A percentile compares a stretch with the other conserved stretches of the same genome.
phyloP scores from a whole-genome alignment of 2,113 vertebrate species.

The Onychostoma macrolepis region DNA sequence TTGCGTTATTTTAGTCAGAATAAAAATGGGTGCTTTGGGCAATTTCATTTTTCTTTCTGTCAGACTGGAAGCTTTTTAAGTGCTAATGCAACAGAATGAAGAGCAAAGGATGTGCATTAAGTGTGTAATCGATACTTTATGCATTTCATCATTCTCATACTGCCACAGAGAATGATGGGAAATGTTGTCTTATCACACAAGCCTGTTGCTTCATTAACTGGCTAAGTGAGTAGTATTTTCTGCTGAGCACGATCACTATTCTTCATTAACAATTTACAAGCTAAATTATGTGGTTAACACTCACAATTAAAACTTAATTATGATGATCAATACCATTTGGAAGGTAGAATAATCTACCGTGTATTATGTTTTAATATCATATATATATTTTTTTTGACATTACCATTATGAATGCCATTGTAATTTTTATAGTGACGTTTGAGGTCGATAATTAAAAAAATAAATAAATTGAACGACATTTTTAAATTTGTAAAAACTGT shows the following conservation, averaged over 20 bases:
- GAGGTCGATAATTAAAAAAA: too few species aligned
- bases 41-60: neutral
- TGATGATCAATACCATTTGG: neutral
- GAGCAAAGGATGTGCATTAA: neutral
- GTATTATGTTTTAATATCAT: neutral
- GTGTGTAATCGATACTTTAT: neutral
- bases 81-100: neutral
- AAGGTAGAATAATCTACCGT: neutral
- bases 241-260: neutral
- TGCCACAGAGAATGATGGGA: constrained; percentile 6
- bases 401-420: neutral
- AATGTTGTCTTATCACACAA: neutral
- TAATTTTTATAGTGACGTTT: too few species aligned
- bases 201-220: constrained; percentile 6
- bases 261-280: neutral
- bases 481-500: too few species aligned
- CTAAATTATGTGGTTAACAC: neutral
- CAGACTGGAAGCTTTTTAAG: neutral
- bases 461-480: too few species aligned
- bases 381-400: neutral
- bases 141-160: neutral
- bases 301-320: neutral
- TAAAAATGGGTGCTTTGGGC: neutral
- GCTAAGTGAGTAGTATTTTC: neutral
- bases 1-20: neutral